Base-by-base conservation (phyloP, 64 coral and sea anemone genomes). In the Porites lutea region DNA sequence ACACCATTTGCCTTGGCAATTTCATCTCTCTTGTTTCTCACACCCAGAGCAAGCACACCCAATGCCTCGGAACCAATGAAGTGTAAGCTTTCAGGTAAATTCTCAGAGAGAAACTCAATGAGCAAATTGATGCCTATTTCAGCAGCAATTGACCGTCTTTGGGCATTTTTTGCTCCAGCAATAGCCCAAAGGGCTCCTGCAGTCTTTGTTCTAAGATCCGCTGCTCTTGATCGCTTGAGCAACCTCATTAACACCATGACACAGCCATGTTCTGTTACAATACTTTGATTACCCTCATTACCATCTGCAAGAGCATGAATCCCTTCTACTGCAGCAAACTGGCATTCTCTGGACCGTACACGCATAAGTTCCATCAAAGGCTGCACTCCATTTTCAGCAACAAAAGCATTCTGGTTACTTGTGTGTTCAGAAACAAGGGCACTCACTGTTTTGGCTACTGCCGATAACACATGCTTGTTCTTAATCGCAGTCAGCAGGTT, bases 51-150 rank as follows among this genome's bases (percentile, higher is more conserved):
- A 22, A 99, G 79, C 5, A 99, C 94, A 89, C 94, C 94, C 48
- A 99, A 48, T 79, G 97, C 97, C 86, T 96, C 91, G n/a, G 97
- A 99, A 15, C 94, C 97, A 92, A 99, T 94, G 87, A 96, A 99
- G 52, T 99, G 94, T 64, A 99, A 69, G 51, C 65, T 93, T 61
- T 92, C 77, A 14, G 94, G 79, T 45, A 95, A 86, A 92, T 96
- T 96, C 83, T 99, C 94, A 16, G 95, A 97, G 13, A 99, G 72
- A 54, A 99, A 99, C 75, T 99, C 97, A 68, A 94, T 91, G 8
- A 99, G 89, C 54, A 96, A 65, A 62, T 91, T 85, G 50, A 99
- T 73, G 13, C 97, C 94, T 91, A 99, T 96, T 77, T 96, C 82
- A 85, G 95, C 96, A 64, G 88, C 91, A 92, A 99, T 91, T 20